Percentiles rank a stretch among this genome's conserved stretches.
Evolutionary conservation across 2,888 invertebrate species (phyloP).

Genomic region (Drosophila robusta): DNA sequence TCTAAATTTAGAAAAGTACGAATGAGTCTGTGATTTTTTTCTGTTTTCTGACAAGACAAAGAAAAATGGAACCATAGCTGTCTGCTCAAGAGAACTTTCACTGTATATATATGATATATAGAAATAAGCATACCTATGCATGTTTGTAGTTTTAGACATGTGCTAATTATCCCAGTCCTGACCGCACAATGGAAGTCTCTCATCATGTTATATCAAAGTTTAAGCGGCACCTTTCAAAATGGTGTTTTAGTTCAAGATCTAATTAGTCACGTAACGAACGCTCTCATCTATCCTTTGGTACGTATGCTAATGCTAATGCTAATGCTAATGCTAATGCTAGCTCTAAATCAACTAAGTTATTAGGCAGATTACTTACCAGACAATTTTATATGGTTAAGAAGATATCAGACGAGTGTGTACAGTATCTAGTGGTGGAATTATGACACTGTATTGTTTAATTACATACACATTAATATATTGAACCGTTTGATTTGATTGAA

Average conservation of each 20-base stretch:
- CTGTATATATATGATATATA: slow-evolving; percentile 2
- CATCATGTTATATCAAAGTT: background rate
- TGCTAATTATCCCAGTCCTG: background rate
- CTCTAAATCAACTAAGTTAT: slow-evolving; percentile 1
- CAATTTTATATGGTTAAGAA: background rate
- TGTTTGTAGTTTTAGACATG: slow-evolving; percentile 1
- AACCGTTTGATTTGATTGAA: slow-evolving; percentile 3
- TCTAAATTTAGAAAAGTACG: too few species aligned
- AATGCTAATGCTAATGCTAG: background rate
- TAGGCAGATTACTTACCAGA: background rate
- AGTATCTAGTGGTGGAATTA: slow-evolving; percentile 2
- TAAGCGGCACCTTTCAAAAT: background rate
- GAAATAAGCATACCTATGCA: slow-evolving; percentile 1
- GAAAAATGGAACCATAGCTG: too few species aligned
- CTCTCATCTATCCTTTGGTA: slow-evolving; percentile 1
- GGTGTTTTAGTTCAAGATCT: background rate
- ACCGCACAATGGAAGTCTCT: background rate
- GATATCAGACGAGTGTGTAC: background rate
- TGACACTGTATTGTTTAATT: slow-evolving; percentile 13
- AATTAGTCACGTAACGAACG: slow-evolving; percentile 2
- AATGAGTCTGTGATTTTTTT: too few species aligned
- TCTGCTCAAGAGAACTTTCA: background rate
- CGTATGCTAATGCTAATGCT: background rate
- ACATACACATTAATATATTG: slow-evolving; percentile 3
- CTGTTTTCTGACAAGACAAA: background rate